Percentiles rank a stretch among this genome's conserved stretches.
Evolutionary conservation across 2,888 invertebrate genomes (phyloP).

Genomic region (Hypolimnas misippus): DNA sequence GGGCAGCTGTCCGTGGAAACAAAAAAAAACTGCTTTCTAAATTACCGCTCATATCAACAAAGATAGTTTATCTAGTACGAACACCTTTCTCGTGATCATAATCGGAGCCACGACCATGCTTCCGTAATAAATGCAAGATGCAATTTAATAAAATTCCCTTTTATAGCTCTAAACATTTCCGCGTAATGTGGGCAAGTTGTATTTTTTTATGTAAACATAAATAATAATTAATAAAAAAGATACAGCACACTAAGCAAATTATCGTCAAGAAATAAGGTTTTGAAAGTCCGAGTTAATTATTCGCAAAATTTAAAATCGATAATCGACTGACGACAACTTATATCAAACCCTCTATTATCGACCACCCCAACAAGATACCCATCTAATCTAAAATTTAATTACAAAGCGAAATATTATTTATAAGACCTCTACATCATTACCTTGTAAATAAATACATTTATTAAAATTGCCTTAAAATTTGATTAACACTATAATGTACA

Average conservation of each 20-base stretch:
- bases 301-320: too few species aligned
- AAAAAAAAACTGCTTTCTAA: slow-evolving; percentile 78
- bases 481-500: neutral
- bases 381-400: neutral
- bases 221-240: too few species aligned
- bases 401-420: too few species aligned
- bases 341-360: too few species aligned
- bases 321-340: too few species aligned
- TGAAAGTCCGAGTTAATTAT: too few species aligned
- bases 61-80: slow-evolving; percentile 54
- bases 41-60: slow-evolving; percentile 69
- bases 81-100: slow-evolving; percentile 70
- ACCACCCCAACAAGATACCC: too few species aligned
- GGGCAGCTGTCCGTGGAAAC: slow-evolving; percentile 75
- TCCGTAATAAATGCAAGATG: slow-evolving; percentile 62
- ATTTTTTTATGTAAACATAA: too few species aligned
- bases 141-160: too few species aligned
- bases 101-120: slow-evolving; percentile 63
- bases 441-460: neutral
- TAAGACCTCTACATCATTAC: neutral
- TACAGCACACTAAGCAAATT: too few species aligned
- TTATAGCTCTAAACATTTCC: slow-evolving; percentile 33
- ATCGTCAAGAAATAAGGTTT: too few species aligned
- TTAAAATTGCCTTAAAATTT: neutral
- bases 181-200: slow-evolving; percentile 19